A percentile compares a stretch with the other conserved stretches of the same genome.
These are phyloP conservation scores for Synanthedon tipuliformis DNA, from an alignment of 2,888 invertebrate species.

Conservation along the genomic window DNA sequence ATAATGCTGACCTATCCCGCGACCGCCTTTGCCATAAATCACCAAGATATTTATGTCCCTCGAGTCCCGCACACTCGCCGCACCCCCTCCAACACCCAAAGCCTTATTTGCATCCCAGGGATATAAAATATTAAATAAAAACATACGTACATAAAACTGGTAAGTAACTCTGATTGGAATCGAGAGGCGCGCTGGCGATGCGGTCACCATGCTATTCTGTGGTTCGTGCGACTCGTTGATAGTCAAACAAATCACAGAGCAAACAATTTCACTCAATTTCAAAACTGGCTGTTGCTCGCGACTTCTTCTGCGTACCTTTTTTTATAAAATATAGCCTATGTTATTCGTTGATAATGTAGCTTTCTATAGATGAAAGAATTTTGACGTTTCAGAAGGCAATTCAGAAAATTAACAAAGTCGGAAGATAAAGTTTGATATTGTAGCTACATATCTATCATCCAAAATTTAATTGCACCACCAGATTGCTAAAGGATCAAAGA, in stretches of 20 bases:
- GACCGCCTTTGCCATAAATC: constrained; percentile 67
- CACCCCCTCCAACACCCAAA: constrained; percentile 28
- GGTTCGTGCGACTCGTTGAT: constrained; percentile 26
- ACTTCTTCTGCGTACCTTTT: too few relatives aligned
- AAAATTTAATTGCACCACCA: too few relatives aligned
- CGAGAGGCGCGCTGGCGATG: constrained; percentile 37
- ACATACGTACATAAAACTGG: constrained; percentile 53
- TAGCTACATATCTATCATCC: too few relatives aligned
- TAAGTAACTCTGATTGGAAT: constrained; percentile 64
- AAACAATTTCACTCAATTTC: not conserved
- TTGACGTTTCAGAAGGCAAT: too few relatives aligned
- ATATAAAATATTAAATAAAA: constrained; percentile 68
- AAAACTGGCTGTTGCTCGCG: too few relatives aligned
- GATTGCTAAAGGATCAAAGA: too few relatives aligned
- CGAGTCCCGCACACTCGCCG: constrained; percentile 35
- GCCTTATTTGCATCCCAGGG: constrained; percentile 51
- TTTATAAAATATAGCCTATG: too few relatives aligned
- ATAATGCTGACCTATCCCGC: constrained; percentile 71
- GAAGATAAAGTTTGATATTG: too few relatives aligned
- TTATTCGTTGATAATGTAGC: too few relatives aligned
- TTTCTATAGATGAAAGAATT: too few relatives aligned
- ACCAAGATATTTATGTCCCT: constrained; percentile 69
- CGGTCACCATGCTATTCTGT: constrained; percentile 47
- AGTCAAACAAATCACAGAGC: not conserved
- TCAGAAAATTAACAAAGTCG: too few relatives aligned